Base-by-base conservation (phyloP, 2,888 invertebrate species). In the Bibio marci region DNA sequence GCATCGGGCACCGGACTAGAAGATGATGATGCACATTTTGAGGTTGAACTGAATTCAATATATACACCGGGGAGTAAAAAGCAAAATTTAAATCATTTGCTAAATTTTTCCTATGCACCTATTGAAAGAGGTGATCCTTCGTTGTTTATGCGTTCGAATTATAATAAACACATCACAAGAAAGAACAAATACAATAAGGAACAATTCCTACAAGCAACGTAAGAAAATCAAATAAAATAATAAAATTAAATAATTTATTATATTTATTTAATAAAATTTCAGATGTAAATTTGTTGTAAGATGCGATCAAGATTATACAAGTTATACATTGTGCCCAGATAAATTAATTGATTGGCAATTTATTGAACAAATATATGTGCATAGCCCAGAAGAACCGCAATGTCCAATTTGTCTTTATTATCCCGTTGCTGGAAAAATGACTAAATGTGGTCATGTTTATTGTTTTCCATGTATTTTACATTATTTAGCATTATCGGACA, bases 211-310 rank as follows among this genome's bases (percentile, higher is more conserved):
- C 87, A 94, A 65, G 91, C 92, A 42, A 90, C 90, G 90, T 91
- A 66, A n/a, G n/a, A n/a, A n/a, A n/a, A n/a, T n/a, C n/a, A n/a
- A n/a, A n/a, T n/a, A n/a, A n/a, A n/a, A n/a, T n/a, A n/a, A n/a
- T n/a, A n/a, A n/a, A n/a, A n/a, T n/a, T n/a, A n/a, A n/a, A n/a
- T n/a, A n/a, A n/a, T n/a, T n/a, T n/a, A n/a, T n/a, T n/a, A n/a
- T n/a, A n/a, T n/a, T n/a, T n/a, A n/a, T n/a, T n/a, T n/a, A n/a
- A n/a, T n/a, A n/a, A n/a, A n/a, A n/a, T 65, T 61, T 42, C 52
- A 87, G 91, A 65, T 95, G 92, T 62, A 94, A 95, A 65, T 95
- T 95, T 72, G 79, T 95, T 54, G 88, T 95, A 46, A 79, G 77
- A 55, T 71, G 76, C 49, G 73, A 70, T 54, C 80, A 78, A 38